A percentile compares a stretch with the other conserved stretches of the same genome.
These are phyloP conservation scores for Grallaria varia DNA, from an alignment of 2,113 vertebrate species.

Conservation along the genomic window DNA sequence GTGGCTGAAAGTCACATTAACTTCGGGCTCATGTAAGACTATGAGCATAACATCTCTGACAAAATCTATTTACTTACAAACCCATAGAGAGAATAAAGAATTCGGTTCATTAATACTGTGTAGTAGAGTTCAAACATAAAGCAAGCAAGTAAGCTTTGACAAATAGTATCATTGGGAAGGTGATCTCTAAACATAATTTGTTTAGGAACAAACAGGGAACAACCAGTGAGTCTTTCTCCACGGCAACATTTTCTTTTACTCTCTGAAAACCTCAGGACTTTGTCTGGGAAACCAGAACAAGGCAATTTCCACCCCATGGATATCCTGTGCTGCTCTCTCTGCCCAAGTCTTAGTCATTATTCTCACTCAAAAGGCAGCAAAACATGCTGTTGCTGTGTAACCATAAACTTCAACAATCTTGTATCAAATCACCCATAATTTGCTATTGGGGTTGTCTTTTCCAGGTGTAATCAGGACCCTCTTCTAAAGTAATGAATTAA, in stretches of 20 bases:
- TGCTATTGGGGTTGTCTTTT: neutral
- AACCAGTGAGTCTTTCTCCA: neutral
- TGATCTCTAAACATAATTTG: neutral
- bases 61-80: neutral
- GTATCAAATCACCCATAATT: neutral
- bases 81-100: neutral
- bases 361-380: neutral
- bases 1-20: neutral
- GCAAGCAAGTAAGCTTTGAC: neutral
- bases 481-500: conserved; percentile 9
- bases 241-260: neutral
- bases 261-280: neutral
- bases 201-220: neutral
- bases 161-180: neutral
- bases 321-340: neutral
- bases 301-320: neutral
- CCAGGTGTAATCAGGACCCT: neutral
- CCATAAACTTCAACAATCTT: neutral
- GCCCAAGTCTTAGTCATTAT: neutral
- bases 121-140: neutral
- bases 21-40: neutral
- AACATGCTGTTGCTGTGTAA: neutral
- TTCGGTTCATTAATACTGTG: neutral
- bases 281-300: neutral
- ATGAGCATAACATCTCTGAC: neutral